Evolutionary conservation across 1,140 invertebrate species (phyloP).

Genomic region (Pseudoatta argentina): DNA sequence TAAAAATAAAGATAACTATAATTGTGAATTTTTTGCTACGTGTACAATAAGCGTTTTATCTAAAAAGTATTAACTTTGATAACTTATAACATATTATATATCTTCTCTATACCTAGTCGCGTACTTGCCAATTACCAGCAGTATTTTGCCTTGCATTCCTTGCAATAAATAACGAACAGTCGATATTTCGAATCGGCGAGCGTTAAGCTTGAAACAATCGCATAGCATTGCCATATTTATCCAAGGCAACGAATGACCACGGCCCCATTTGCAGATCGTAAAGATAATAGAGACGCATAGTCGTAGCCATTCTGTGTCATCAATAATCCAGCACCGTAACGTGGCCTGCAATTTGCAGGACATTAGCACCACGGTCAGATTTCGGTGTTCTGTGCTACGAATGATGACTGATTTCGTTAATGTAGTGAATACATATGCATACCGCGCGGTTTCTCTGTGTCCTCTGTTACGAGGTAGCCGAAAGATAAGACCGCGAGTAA

Average conservation of each 20-base stretch:
- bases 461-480: slow-evolving; percentile 15
- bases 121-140: not conserved
- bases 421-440: slow-evolving; percentile 51
- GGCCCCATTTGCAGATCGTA: slow-evolving; percentile 60
- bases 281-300: slow-evolving; percentile 68
- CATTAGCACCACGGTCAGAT: slow-evolving; percentile 63
- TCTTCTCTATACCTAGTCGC: no score
- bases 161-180: slow-evolving; percentile 3
- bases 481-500: slow-evolving; percentile 46
- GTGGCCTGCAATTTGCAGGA: slow-evolving; percentile 64
- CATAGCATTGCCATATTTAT: slow-evolving; percentile 53
- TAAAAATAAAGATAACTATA: not conserved
- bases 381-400: slow-evolving; percentile 46
- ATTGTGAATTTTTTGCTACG: not conserved
- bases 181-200: slow-evolving; percentile 40
- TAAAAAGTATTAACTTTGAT: not conserved
- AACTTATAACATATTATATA: not conserved
- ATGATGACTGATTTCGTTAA: slow-evolving; percentile 68
- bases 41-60: not conserved
- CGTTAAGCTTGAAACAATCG: slow-evolving; percentile 61
- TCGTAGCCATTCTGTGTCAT: slow-evolving; percentile 52
- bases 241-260: slow-evolving; percentile 54
- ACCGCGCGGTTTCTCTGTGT: slow-evolving; percentile 40
- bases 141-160: slow-evolving; percentile 31
- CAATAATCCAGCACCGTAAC: slow-evolving; percentile 59